Conservation (phyloP, 2,888 invertebrate genomes). For the Catocala sponsa region DNA sequence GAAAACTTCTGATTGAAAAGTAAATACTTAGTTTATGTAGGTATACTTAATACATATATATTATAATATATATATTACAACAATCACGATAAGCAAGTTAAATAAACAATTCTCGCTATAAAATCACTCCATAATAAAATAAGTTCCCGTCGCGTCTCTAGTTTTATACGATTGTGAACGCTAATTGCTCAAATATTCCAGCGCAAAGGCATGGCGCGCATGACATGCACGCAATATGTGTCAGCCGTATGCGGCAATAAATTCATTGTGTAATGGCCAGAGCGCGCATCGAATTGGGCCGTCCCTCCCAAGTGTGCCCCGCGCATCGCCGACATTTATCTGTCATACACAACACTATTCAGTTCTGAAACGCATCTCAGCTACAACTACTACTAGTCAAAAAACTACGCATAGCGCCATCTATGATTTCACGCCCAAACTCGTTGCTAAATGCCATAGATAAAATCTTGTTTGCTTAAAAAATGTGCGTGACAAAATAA, state of each 20-base stretch:
- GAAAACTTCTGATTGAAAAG: too few species aligned
- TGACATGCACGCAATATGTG: conserved; percentile 81
- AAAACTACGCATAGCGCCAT: conserved; percentile 43
- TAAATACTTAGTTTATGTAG: too few species aligned
- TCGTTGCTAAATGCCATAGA: conserved; percentile 5
- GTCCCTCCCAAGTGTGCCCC: conserved; percentile 83
- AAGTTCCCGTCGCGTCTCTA: conserved; percentile 29
- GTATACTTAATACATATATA: too few species aligned
- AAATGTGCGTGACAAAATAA: conserved; percentile 66
- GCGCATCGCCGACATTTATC: conserved; percentile 66
- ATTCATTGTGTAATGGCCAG: conserved; percentile 85
- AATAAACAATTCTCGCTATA: conserved; percentile 7
- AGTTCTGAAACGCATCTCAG: conserved; percentile 73
- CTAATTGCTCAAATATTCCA: conserved; percentile 71
- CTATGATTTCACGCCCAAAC: conserved; percentile 31
- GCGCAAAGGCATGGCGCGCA: conserved; percentile 56
- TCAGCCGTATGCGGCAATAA: conserved; percentile 81
- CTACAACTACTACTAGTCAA: conserved; percentile 30
- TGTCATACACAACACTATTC: conserved; percentile 67
- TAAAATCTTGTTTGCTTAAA: conserved; percentile 20
- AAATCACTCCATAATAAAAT: conserved; percentile 30
- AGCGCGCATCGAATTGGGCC: conserved; percentile 81
- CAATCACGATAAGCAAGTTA: not conserved
- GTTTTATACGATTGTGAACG: conserved; percentile 39
- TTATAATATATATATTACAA: too few species aligned